These are phyloP conservation scores for Epizoanthus fatuus DNA, from an alignment of 92 coral and sea anemone genomes.

Conservation along the genomic window DNA sequence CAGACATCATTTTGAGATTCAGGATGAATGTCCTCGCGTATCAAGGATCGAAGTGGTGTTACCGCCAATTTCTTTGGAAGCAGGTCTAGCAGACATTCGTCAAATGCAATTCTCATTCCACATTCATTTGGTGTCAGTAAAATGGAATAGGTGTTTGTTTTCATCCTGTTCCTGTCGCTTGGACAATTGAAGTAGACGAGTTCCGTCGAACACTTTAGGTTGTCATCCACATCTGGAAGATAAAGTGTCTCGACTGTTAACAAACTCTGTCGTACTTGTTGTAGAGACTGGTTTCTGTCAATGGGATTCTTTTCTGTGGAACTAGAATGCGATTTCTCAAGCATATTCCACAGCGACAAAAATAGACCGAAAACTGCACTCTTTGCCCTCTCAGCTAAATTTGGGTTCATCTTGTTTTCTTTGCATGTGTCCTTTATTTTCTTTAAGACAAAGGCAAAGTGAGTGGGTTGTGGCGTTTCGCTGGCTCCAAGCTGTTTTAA, in stretches of 20 bases:
- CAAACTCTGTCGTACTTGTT: conserved; percentile 1
- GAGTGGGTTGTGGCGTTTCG: conserved; percentile 36
- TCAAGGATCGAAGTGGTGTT: conserved; percentile 40
- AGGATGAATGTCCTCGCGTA: conserved; percentile 77
- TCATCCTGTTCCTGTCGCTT: conserved; percentile 45
- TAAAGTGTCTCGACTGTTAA: conserved; percentile 53
- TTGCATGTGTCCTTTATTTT: conserved; percentile 36
- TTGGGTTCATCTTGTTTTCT: conserved; percentile 32
- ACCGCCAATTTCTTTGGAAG: conserved; percentile 72
- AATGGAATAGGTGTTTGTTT: conserved; percentile 46
- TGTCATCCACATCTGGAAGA: conserved; percentile 66
- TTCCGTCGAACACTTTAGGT: conserved; percentile 64
- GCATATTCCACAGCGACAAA: conserved; percentile 13
- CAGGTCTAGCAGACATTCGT: conserved; percentile 16
- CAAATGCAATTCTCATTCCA: neutral
- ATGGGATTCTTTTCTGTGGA: neutral
- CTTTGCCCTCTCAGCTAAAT: conserved; percentile 36
- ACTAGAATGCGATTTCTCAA: neutral
- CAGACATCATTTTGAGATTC: conserved; percentile 69
- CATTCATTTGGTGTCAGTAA: conserved; percentile 53
- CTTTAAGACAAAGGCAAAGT: conserved; percentile 43
- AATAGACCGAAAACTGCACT: conserved; percentile 49
- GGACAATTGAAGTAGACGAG: conserved; percentile 58
- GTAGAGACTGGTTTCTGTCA: neutral
- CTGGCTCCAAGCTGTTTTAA: conserved; percentile 57